Evolutionary conservation across 2,888 invertebrate species (phyloP).

Genomic region (Melanophora roralis): DNA sequence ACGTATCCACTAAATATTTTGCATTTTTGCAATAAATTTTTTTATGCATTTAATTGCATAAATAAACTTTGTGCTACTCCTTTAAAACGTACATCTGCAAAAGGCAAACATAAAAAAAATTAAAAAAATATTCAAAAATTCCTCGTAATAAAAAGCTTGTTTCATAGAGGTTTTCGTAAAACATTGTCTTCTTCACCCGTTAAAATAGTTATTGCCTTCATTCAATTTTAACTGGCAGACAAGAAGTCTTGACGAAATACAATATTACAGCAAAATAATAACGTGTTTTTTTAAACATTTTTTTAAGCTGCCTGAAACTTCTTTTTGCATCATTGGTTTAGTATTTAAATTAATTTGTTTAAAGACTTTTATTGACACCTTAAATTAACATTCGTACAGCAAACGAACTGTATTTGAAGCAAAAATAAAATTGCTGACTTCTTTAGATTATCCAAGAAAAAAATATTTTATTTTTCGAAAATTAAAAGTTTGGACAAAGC

Average conservation of each 20-base stretch:
- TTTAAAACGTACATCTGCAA: constrained; percentile 46
- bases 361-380: constrained; percentile 32
- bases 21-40: neutral
- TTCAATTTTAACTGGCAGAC: neutral
- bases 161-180: constrained; percentile 35
- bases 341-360: constrained; percentile 23
- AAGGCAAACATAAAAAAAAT: no score
- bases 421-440: neutral
- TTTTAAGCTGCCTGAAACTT: neutral
- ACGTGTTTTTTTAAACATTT: neutral
- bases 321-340: neutral
- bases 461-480: no score
- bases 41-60: constrained; percentile 52
- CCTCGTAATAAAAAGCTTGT: constrained; percentile 29
- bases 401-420: constrained; percentile 5
- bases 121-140: neutral
- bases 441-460: neutral
- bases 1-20: neutral
- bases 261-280: no score
- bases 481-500: no score
- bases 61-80: constrained; percentile 23
- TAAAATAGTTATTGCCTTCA: neutral
- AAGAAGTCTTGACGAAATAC: neutral
- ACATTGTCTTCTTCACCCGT: constrained; percentile 45
- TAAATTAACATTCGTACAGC: constrained; percentile 10